Conservation (phyloP, 2,888 invertebrate genomes). For the Cyclophora punctaria region DNA sequence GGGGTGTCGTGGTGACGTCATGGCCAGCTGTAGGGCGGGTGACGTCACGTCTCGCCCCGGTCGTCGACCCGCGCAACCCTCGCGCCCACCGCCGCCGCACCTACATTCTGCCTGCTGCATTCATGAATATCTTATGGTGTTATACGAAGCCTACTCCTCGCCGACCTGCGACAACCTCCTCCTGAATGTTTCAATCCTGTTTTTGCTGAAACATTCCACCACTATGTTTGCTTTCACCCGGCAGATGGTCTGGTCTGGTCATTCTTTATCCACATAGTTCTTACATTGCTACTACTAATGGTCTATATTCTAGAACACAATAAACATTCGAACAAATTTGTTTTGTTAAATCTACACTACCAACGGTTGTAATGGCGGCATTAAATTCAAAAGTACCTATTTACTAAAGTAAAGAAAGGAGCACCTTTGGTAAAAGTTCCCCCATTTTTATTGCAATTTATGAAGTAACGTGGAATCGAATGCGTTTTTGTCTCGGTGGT, state of each 20-base stretch:
- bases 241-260: too few species aligned
- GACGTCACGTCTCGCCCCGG: conserved; percentile 63
- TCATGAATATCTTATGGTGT: conserved; percentile 64
- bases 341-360: too few species aligned
- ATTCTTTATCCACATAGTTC: too few species aligned
- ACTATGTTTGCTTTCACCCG: too few species aligned
- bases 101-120: conserved; percentile 38
- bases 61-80: conserved; percentile 57
- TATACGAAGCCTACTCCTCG: conserved; percentile 27
- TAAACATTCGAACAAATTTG: too few species aligned
- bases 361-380: too few species aligned
- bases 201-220: background rate
- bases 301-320: too few species aligned
- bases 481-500: conserved; percentile 28
- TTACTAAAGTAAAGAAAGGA: too few species aligned
- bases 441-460: conserved; percentile 33
- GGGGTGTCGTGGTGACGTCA: conserved; percentile 61
- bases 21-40: conserved; percentile 70
- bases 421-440: conserved; percentile 1
- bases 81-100: conserved; percentile 32
- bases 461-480: conserved; percentile 34
- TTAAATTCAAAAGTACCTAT: too few species aligned
- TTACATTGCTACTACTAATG: too few species aligned
- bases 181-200: conserved; percentile 25
- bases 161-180: conserved; percentile 64